A percentile compares a stretch with the other conserved stretches of the same genome.
phyloP scores from a whole-genome alignment of 2,797 vertebrate genomes.

The Esox masquinongy region DNA sequence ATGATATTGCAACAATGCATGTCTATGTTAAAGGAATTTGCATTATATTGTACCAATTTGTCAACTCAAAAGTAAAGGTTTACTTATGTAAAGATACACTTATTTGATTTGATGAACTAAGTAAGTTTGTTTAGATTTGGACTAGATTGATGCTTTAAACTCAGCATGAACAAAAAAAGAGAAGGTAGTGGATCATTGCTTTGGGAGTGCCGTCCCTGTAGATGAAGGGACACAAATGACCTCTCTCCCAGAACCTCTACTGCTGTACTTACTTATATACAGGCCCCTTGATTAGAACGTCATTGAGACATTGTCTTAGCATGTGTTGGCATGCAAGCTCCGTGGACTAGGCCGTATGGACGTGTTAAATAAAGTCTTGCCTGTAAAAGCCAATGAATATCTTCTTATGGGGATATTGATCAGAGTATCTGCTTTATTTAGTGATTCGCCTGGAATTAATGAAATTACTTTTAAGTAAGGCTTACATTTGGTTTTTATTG shows the following conservation, averaged over 20 bases:
- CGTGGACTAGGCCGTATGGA: slow-evolving; percentile 21
- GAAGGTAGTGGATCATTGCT: neutral
- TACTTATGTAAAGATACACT: slow-evolving; percentile 34
- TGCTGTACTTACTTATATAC: slow-evolving; percentile 20
- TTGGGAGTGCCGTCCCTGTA: neutral
- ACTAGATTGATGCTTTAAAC: slow-evolving; percentile 28
- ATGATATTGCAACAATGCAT: slow-evolving; percentile 68
- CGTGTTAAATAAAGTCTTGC: slow-evolving; percentile 53
- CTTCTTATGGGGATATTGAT: slow-evolving; percentile 27
- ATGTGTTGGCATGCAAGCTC: slow-evolving; percentile 43
- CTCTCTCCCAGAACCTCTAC: neutral
- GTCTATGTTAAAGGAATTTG: slow-evolving; percentile 67
- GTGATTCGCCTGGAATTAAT: too few relatives aligned
- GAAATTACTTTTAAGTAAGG: neutral
- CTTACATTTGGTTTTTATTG: neutral
- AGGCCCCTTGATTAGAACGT: slow-evolving; percentile 17
- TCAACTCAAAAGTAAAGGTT: slow-evolving; percentile 49
- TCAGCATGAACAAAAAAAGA: slow-evolving; percentile 57
- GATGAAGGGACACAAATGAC: neutral
- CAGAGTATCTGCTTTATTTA: neutral
- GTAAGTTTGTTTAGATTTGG: slow-evolving; percentile 37
- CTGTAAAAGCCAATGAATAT: slow-evolving; percentile 35
- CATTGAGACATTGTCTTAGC: slow-evolving; percentile 17
- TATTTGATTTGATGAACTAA: slow-evolving; percentile 16
- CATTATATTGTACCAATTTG: slow-evolving; percentile 69